Percentiles rank a stretch among this genome's conserved stretches.
phyloP scores from a whole-genome alignment of 1,140 invertebrate genomes.

The Mamestra configurata region DNA sequence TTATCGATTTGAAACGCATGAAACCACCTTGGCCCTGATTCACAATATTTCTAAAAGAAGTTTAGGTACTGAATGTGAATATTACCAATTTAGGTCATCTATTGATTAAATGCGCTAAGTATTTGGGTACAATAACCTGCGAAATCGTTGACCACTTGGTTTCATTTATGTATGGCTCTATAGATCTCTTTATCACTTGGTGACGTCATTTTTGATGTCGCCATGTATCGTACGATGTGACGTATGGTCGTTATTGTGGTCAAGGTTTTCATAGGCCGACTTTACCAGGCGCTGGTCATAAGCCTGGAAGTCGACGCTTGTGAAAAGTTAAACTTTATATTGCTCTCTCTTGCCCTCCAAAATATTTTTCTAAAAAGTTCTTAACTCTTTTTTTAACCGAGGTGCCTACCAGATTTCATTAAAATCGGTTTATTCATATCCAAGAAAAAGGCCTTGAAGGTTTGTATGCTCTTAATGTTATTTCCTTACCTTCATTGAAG shows the following conservation, averaged over 20 bases:
- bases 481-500: slow-evolving; percentile 35
- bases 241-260: neutral
- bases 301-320: too few relatives aligned
- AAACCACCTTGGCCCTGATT: neutral
- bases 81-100: neutral
- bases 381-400: too few relatives aligned
- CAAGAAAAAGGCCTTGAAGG: too few relatives aligned
- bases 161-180: neutral
- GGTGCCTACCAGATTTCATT: too few relatives aligned
- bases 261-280: neutral
- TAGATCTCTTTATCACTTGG: neutral
- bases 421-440: too few relatives aligned
- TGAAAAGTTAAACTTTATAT: too few relatives aligned
- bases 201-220: neutral
- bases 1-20: slow-evolving; percentile 1
- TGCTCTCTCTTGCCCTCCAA: too few relatives aligned
- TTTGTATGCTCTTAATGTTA: too few relatives aligned
- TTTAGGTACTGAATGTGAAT: neutral
- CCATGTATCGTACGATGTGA: neutral
- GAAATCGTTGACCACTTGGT: neutral
- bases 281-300: neutral
- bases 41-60: neutral
- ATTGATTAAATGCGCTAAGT: neutral
- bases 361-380: too few relatives aligned
- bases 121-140: too few relatives aligned